Conservation (phyloP, 2,888 invertebrate genomes). For the Thymelicus sylvestris region DNA sequence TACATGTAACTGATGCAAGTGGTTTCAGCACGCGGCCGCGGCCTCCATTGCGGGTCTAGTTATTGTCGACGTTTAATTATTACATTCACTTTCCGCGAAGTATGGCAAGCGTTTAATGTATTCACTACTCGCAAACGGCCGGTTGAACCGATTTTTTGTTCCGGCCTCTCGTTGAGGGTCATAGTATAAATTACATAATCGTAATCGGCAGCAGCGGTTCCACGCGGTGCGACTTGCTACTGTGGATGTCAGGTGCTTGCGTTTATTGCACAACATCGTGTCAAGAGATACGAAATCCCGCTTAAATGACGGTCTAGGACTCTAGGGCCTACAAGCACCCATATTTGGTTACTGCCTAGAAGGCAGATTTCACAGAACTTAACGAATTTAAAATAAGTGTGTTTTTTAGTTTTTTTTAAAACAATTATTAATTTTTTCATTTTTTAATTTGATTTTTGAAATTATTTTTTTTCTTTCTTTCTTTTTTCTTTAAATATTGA, state of each 20-base stretch:
- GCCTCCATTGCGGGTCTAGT: conserved; percentile 20
- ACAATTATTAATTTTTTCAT: too few species aligned
- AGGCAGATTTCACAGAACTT: too few species aligned
- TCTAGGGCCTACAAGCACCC: too few species aligned
- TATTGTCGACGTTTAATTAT: conserved; percentile 19
- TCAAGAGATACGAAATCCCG: too few species aligned
- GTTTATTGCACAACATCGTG: too few species aligned
- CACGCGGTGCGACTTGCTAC: conserved; percentile 13
- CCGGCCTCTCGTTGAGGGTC: conserved; percentile 28
- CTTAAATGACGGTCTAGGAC: too few species aligned
- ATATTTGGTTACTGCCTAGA: too few species aligned
- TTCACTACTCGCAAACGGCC: conserved; percentile 17
- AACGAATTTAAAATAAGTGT: too few species aligned
- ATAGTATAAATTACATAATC: conserved; percentile 31
- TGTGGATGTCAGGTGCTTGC: neutral
- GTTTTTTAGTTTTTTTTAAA: too few species aligned
- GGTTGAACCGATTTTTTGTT: conserved; percentile 24
- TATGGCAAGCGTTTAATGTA: conserved; percentile 25
- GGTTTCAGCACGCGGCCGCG: neutral
- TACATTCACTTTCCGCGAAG: conserved; percentile 23
- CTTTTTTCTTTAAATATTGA: too few species aligned
- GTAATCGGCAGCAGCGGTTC: conserved; percentile 13
- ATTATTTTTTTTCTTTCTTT: too few species aligned
- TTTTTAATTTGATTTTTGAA: too few species aligned
- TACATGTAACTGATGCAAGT: neutral